These are phyloP conservation scores for Ovibos moschatus DNA, from an alignment of 2,113 vertebrate species.

Conservation along the genomic window DNA sequence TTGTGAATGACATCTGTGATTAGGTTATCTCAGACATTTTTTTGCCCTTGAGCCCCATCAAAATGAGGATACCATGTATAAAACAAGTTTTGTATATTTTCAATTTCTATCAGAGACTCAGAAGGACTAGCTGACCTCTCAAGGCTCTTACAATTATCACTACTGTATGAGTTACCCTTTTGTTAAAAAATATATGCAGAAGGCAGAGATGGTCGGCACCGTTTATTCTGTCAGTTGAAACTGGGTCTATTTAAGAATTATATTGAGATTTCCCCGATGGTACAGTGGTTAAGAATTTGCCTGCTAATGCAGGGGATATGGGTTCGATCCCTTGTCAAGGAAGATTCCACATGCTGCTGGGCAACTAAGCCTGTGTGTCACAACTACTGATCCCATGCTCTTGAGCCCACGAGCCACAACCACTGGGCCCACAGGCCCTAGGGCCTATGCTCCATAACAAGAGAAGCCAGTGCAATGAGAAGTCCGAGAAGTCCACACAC, in stretches of 20 bases:
- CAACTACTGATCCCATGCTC: background rate
- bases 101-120: background rate
- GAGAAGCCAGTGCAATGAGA: background rate
- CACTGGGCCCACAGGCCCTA: background rate
- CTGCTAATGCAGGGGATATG: background rate
- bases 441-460: background rate
- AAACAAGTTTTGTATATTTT: background rate
- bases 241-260: background rate
- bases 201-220: background rate
- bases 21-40: background rate
- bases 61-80: background rate
- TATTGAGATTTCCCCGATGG: background rate
- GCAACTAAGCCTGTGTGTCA: background rate
- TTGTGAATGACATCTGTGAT: background rate
- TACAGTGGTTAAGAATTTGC: background rate
- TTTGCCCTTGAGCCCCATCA: background rate
- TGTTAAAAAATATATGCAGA: background rate
- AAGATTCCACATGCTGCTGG: background rate
- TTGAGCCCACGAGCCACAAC: background rate
- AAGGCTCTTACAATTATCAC: background rate
- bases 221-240: background rate
- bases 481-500: background rate
- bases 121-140: background rate
- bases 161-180: background rate
- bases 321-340: background rate